phyloP scores from a whole-genome alignment of 1,140 invertebrate genomes.

The Parapsyche elsis region DNA sequence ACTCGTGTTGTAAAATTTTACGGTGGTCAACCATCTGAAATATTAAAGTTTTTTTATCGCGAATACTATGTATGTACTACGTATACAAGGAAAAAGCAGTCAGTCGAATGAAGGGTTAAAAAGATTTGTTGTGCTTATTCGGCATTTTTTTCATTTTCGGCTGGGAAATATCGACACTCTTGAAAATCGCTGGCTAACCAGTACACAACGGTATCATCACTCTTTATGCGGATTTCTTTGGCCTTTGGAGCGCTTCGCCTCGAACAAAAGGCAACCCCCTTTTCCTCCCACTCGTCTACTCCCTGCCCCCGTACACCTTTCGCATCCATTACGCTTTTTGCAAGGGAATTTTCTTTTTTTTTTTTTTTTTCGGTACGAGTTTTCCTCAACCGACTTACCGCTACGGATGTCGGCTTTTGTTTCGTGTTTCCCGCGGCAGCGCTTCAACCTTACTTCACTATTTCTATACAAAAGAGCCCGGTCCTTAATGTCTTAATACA shows the following conservation, averaged over 20 bases:
- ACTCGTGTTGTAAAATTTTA: no score
- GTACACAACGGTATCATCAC: slow-evolving; percentile 1
- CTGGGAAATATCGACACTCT: no score
- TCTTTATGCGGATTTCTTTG: slow-evolving; percentile 19
- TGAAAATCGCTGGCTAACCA: background rate
- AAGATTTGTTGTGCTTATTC: no score
- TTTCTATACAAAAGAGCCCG: background rate
- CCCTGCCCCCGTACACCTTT: slow-evolving; percentile 1
- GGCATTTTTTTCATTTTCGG: no score
- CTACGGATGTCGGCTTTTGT: slow-evolving; percentile 13
- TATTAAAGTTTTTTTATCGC: no score
- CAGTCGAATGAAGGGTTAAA: no score
- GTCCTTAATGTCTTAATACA: slow-evolving; percentile 2
- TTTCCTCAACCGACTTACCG: slow-evolving; percentile 7
- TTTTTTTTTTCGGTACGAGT: background rate
- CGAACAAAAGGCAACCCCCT: background rate
- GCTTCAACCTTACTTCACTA: background rate
- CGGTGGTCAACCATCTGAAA: no score
- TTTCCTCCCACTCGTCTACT: background rate
- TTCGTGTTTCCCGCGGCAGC: background rate
- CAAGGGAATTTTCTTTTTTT: background rate
- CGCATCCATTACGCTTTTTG: slow-evolving; percentile 27
- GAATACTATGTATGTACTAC: no score
- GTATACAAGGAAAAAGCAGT: no score
- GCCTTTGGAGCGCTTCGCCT: background rate